Conservation (phyloP, 1,140 invertebrate species). For the Orussus abietinus region DNA sequence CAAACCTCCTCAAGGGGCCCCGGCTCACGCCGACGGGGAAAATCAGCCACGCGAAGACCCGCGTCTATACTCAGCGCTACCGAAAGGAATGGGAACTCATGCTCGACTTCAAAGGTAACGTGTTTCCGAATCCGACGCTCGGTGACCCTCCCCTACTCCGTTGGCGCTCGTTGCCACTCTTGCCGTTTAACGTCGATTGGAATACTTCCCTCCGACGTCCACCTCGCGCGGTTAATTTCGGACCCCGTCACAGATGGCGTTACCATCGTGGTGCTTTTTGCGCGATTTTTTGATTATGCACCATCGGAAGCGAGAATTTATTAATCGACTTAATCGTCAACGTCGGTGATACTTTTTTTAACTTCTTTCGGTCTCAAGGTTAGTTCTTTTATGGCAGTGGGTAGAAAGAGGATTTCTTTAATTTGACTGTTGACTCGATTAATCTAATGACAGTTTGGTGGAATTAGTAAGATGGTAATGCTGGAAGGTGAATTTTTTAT, state of each 20-base stretch:
- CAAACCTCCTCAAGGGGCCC: slow-evolving; percentile 17
- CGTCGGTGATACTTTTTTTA: not conserved
- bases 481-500: slow-evolving; percentile 14
- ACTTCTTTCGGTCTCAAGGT: not conserved
- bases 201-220: not conserved
- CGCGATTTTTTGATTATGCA: too few relatives aligned
- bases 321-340: slow-evolving; percentile 4
- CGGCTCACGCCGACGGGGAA: slow-evolving; percentile 48
- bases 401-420: not conserved
- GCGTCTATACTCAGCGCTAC: slow-evolving; percentile 58
- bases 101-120: slow-evolving; percentile 59
- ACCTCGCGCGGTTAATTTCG: not conserved
- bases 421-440: not conserved
- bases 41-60: slow-evolving; percentile 50
- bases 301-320: too few relatives aligned
- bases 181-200: too few relatives aligned
- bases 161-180: too few relatives aligned
- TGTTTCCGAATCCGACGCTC: too few relatives aligned
- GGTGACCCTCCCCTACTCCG: too few relatives aligned
- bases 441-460: not conserved
- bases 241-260: not conserved
- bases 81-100: slow-evolving; percentile 59
- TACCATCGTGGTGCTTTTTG: not conserved
- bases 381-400: not conserved
- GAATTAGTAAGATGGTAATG: slow-evolving; percentile 5